phyloP scores from a whole-genome alignment of 2,113 vertebrate genomes.

The Ptilonorhynchus violaceus region DNA sequence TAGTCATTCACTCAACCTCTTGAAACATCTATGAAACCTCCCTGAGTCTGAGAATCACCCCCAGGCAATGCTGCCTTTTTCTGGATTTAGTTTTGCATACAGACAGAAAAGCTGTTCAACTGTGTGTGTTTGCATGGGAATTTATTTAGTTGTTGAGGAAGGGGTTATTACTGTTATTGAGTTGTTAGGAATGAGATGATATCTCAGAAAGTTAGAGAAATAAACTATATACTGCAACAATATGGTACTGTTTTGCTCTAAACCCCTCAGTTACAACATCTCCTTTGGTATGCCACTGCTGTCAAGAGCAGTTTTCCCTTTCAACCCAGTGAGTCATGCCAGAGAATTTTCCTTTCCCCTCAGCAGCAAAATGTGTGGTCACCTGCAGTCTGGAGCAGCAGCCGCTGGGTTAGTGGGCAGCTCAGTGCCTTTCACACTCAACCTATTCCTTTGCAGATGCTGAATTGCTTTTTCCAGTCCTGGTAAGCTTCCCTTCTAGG shows the following conservation, averaged over 20 bases:
- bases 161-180: neutral
- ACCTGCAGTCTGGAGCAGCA: neutral
- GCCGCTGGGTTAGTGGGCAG: neutral
- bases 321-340: neutral
- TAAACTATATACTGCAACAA: neutral
- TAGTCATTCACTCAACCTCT: neutral
- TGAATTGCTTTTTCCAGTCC: neutral
- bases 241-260: neutral
- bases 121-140: neutral
- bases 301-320: neutral
- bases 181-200: rapidly evolving
- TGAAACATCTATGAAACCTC: neutral
- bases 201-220: neutral
- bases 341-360: neutral
- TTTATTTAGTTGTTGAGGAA: neutral
- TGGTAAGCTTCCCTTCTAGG: neutral
- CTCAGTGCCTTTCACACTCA: neutral
- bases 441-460: neutral
- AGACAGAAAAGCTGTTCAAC: neutral
- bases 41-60: neutral
- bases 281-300: neutral
- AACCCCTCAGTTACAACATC: neutral
- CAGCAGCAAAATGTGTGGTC: neutral
- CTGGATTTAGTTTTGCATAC: neutral
- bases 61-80: neutral